Conservation (phyloP, 2,888 invertebrate species). For the Tethea ocularis region DNA sequence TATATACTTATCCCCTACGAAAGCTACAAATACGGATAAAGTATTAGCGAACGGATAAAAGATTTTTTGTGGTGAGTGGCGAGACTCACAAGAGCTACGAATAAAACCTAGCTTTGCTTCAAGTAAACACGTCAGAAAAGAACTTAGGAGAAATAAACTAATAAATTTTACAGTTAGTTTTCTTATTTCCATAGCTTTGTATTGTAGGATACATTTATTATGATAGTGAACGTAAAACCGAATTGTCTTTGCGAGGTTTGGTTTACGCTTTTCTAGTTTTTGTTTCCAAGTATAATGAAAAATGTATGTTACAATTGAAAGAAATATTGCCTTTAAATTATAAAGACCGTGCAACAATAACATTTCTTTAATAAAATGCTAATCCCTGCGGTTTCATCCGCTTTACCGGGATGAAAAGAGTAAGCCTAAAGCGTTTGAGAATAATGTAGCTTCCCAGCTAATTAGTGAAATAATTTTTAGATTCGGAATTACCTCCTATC, state of each 20-base stretch:
- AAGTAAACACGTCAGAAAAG: not conserved
- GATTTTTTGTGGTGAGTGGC: not conserved
- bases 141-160: not conserved
- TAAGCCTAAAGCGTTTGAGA: too few species aligned
- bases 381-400: too few species aligned
- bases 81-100: not conserved
- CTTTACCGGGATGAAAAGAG: too few species aligned
- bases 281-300: not conserved
- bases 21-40: not conserved
- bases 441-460: too few species aligned
- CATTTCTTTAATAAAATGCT: too few species aligned
- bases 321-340: not conserved
- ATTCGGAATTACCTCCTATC: too few species aligned
- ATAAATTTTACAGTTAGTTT: not conserved
- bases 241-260: not conserved
- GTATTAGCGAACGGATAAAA: not conserved
- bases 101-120: constrained; percentile 2
- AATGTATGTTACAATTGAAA: not conserved
- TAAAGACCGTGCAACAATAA: too few species aligned
- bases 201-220: not conserved
- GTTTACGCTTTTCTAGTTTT: not conserved
- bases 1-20: not conserved
- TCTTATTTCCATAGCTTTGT: not conserved
- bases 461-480: too few species aligned
- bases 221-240: not conserved